Conservation (phyloP, 2,888 invertebrate species). For the Pyrocoelia pectoralis region DNA sequence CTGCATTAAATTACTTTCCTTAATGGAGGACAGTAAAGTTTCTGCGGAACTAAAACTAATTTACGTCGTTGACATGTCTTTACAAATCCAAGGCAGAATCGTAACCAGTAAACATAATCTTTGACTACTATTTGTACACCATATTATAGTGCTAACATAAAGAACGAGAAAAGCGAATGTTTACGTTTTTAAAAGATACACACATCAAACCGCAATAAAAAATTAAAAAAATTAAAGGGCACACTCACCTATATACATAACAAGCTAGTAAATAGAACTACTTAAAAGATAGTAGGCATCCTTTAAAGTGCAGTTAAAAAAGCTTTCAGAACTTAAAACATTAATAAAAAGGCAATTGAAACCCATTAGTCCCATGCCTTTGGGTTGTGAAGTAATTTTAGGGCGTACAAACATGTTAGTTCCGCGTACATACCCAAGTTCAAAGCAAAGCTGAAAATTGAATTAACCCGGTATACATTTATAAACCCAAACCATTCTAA, state of each 20-base stretch:
- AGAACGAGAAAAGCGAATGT: no score
- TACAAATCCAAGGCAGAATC: no score
- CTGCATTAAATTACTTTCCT: no score
- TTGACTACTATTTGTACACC: no score
- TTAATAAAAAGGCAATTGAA: conserved; percentile 48
- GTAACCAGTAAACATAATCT: no score
- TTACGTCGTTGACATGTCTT: no score
- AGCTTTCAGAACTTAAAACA: conserved; percentile 45
- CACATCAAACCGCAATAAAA: no score
- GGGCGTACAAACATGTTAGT: conserved; percentile 49
- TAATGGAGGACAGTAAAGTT: no score
- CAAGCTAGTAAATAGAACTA: conserved; percentile 16
- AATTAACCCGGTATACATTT: conserved; percentile 34
- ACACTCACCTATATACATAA: background rate
- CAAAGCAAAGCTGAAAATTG: conserved; percentile 44
- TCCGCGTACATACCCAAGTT: conserved; percentile 49
- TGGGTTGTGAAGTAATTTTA: conserved; percentile 45
- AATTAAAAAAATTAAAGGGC: no score
- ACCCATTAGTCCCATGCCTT: conserved; percentile 48
- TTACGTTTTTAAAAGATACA: no score
- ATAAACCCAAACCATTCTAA: conserved; percentile 26
- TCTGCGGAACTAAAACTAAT: no score
- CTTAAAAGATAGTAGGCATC: conserved; percentile 17
- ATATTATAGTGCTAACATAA: no score
- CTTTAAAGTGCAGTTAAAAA: conserved; percentile 34